A percentile compares a stretch with the other conserved stretches of the same genome.
These are phyloP conservation scores for Zygothrica quintamaculata DNA, from an alignment of 2,888 invertebrate species.

Conservation along the genomic window DNA sequence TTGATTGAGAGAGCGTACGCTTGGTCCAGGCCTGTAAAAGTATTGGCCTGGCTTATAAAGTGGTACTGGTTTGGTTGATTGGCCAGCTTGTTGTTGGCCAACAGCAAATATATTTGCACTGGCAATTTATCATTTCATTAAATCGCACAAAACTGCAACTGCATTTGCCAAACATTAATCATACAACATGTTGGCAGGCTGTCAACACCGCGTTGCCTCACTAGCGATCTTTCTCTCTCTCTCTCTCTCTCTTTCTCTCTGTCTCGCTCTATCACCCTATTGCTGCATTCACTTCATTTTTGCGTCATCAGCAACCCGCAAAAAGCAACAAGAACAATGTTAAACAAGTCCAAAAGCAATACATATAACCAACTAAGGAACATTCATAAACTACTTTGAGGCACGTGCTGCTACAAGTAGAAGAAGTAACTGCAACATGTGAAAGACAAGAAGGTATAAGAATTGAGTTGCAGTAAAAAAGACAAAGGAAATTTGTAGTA, in stretches of 20 bases:
- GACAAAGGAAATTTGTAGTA: no score
- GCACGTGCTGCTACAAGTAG: constrained; percentile 13
- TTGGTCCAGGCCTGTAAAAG: constrained; percentile 10
- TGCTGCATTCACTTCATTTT: no score
- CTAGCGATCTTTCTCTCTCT: not conserved
- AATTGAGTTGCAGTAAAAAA: no score
- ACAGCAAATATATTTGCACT: constrained; percentile 45
- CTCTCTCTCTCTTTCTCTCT: not conserved
- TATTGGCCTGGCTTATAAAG: constrained; percentile 39
- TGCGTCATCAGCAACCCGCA: no score
- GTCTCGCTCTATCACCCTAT: not conserved
- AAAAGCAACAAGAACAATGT: no score
- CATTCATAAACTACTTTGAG: constrained; percentile 32
- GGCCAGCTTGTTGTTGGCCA: constrained; percentile 10
- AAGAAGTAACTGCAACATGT: constrained; percentile 2
- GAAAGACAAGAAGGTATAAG: no score
- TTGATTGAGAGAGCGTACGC: not conserved
- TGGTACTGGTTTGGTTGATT: constrained; percentile 45
- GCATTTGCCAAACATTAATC: constrained; percentile 80
- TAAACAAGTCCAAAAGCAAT: not conserved
- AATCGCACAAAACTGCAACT: constrained; percentile 56
- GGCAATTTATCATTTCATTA: constrained; percentile 71
- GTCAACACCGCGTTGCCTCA: constrained; percentile 29
- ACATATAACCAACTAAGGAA: constrained; percentile 29
- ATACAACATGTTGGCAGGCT: constrained; percentile 62